Evolutionary conservation across 1,140 invertebrate genomes (phyloP), one percentile per base, ranked within the genome.

Genomic region (Zaprionus nigranus): DNA sequence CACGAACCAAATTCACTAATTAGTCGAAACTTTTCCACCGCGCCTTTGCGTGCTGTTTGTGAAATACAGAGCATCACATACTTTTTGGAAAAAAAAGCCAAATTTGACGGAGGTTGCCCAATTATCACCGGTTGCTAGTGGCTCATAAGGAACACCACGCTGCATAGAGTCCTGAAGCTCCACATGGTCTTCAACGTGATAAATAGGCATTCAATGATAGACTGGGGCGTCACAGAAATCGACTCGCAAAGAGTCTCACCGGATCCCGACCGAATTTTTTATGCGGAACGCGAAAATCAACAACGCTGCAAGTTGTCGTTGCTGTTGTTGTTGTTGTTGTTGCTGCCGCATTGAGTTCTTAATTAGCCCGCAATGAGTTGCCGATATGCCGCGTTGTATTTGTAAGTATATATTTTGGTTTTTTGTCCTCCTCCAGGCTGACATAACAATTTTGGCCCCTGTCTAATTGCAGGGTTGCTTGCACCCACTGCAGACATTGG

Each of bases 311-410:
- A 46, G 54, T 53, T 75, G 53, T 46, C 13, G 56, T 53, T 69
- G 59, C 62, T 40, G 28, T 6, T 30, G 1, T 30, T 30, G 56
- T 53, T 69, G 56, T 56, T 54, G 24, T 56, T 58, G 61, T 57
- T 73, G 67, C 66, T 3, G 54, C 63, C 64, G 69, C 83, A 82
- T 69, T 72, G 69, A 88, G 81, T 65, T 88, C 85, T 75, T 88
- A 88, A 88, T 88, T 88, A 81, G 81, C 68, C 75, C 78, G 75
- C 78, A 88, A 81, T 90, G 84, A 84, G 78, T 84, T 90, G 84
- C 70, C 71, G 46, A 87, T 86, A 85, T 65, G n/a, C 12, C n/a
- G 40, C 40, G 30, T 51, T 28, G 22, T 43, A 66, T 65, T 75
- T 78, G 59, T 43, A 67, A 73, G 81, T 79, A 64, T 66, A 81